phyloP scores from a whole-genome alignment of 1,140 invertebrate species.

The Apis mellifera region DNA sequence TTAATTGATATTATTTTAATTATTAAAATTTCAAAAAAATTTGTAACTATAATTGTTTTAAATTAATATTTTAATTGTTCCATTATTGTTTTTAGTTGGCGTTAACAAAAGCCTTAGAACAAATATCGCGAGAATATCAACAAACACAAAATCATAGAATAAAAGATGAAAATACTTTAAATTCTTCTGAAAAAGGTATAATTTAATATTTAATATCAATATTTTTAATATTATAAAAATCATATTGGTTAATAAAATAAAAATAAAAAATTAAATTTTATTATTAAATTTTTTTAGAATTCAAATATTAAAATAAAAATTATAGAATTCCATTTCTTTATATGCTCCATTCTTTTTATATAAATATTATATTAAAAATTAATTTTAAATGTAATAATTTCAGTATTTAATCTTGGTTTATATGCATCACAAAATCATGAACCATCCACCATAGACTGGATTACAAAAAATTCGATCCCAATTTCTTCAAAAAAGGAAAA shows the following conservation, averaged over 20 bases:
- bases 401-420: conserved; percentile 13
- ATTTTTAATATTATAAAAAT: background rate
- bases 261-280: no score
- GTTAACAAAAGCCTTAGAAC: conserved; percentile 70
- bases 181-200: conserved; percentile 32
- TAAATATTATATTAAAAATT: conserved; percentile 5
- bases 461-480: conserved; percentile 9
- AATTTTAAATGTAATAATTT: conserved; percentile 16
- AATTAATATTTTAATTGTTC: background rate
- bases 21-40: background rate
- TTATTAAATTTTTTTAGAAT: no score
- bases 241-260: no score
- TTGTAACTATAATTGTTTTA: background rate
- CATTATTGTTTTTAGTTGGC: conserved; percentile 63
- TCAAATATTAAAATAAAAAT: no score
- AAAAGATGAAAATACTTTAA: conserved; percentile 16
- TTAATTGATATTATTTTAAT: background rate
- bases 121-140: conserved; percentile 66
- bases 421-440: background rate
- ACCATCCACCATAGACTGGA: conserved; percentile 1
- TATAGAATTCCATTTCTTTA: background rate
- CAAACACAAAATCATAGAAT: background rate
- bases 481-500: conserved; percentile 10
- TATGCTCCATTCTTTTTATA: no score
- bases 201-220: background rate